Conservation (phyloP, 2,888 invertebrate genomes). For the Patella pellucida region DNA sequence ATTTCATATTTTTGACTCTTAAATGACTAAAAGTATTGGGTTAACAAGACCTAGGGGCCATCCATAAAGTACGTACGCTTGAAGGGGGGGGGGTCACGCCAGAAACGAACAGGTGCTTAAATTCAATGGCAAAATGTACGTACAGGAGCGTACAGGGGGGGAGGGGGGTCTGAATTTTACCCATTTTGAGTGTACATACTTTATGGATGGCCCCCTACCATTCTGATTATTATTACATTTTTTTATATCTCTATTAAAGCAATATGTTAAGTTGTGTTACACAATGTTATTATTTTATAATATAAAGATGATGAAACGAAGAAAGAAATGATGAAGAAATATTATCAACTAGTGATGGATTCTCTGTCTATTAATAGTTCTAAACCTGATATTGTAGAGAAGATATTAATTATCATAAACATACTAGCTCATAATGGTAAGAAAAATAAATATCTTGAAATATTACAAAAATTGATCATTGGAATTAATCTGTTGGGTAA, state of each 20-base stretch:
- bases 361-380: slow-evolving; percentile 15
- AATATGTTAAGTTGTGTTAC: neutral
- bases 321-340: slow-evolving; percentile 14
- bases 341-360: slow-evolving; percentile 10
- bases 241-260: neutral
- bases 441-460: neutral
- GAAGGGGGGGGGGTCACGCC: no score
- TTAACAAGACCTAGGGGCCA: no score
- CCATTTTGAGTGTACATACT: no score
- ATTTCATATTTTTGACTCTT: no score
- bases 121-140: no score
- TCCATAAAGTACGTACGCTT: no score
- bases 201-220: no score
- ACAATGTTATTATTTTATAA: neutral
- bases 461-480: neutral
- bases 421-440: slow-evolving; percentile 26
- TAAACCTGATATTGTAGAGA: slow-evolving; percentile 15
- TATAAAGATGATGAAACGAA: neutral
- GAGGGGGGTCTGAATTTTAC: no score
- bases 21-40: no score
- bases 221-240: neutral
- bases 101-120: no score
- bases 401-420: slow-evolving; percentile 17
- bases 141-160: no score
- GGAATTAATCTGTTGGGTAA: no score